phyloP scores from a whole-genome alignment of 2,113 vertebrate species.

The Cyprinus carpio region DNA sequence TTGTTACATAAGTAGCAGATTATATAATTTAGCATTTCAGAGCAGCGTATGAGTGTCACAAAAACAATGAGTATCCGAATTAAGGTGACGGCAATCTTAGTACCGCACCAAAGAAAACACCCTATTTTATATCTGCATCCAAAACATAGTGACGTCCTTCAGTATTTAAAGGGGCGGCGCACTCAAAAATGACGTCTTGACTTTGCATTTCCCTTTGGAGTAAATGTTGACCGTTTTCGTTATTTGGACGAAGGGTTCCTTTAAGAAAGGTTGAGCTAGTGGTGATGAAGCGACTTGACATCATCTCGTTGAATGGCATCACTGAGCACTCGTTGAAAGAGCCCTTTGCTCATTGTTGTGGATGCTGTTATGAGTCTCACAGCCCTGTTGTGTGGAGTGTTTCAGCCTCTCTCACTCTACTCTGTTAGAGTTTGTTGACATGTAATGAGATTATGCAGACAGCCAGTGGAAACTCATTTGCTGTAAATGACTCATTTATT shows the following conservation, averaged over 20 bases:
- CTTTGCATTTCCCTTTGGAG: not conserved
- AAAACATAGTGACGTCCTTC: not conserved
- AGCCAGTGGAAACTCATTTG: not conserved
- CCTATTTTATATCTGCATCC: not conserved
- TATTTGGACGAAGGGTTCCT: not conserved
- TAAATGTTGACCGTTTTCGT: not conserved
- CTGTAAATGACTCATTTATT: not conserved
- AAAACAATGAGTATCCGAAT: not conserved
- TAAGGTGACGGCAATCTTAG: not conserved
- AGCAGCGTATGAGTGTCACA: not conserved
- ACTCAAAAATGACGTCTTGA: not conserved
- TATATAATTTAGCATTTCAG: not conserved
- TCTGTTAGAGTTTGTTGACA: not conserved
- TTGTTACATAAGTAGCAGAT: not conserved
- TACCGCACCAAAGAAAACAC: not conserved
- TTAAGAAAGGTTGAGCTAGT: not conserved
- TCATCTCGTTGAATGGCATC: conserved; percentile 7
- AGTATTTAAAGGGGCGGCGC: not conserved
- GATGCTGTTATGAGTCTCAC: not conserved
- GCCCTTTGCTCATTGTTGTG: not conserved
- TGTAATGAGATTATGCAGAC: not conserved
- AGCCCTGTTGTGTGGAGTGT: not conserved
- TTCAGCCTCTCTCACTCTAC: not conserved
- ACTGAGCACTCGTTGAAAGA: not conserved
- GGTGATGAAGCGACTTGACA: conserved; percentile 15